Conservation (phyloP, 1,140 invertebrate species). For the Drosophila pachea region DNA sequence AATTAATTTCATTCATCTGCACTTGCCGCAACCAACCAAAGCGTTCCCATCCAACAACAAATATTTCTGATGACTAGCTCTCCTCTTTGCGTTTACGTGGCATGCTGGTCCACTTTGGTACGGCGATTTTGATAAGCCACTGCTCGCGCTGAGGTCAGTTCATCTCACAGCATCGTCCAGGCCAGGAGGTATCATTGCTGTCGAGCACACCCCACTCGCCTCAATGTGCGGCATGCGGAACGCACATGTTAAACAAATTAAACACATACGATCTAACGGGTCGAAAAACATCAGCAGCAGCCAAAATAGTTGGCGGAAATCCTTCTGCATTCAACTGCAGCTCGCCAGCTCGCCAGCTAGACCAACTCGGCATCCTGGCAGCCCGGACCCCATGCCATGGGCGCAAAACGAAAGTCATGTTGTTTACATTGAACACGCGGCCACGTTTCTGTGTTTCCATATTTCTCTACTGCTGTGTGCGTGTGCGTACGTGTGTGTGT, state of each 20-base stretch:
- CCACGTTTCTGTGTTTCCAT: conserved; percentile 37
- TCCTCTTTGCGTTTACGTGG: no score
- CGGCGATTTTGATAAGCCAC: no score
- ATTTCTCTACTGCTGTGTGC: no score
- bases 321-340: conserved; percentile 36
- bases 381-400: background rate
- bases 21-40: no score
- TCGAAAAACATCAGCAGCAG: conserved; percentile 13
- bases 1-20: background rate
- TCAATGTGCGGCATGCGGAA: background rate
- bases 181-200: no score
- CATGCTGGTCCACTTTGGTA: no score
- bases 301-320: conserved; percentile 36
- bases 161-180: no score
- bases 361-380: background rate
- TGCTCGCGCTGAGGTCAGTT: no score
- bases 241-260: conserved; percentile 66
- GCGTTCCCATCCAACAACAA: no score
- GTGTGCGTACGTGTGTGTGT: no score
- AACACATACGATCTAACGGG: conserved; percentile 40
- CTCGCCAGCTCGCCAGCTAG: conserved; percentile 22
- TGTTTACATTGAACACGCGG: conserved; percentile 50
- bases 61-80: no score
- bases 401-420: conserved; percentile 37
- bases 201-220: no score